Percentiles rank a stretch among this genome's conserved stretches.
These are phyloP conservation scores for Cheilosia scutellata DNA, from an alignment of 2,888 invertebrate species.

Conservation along the genomic window DNA sequence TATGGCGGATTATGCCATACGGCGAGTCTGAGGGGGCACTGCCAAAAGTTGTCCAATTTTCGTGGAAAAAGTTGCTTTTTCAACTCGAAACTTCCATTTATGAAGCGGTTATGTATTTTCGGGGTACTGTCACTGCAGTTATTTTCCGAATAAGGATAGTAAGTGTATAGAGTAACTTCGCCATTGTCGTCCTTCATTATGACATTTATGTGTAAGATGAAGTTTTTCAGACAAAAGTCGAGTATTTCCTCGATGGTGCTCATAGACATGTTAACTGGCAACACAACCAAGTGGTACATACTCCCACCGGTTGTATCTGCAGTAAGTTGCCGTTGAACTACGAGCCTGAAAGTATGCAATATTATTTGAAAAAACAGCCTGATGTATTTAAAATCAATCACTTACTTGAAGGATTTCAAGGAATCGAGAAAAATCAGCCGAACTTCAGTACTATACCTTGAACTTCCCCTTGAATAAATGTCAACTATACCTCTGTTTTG, in stretches of 20 bases:
- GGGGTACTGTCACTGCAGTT: background rate
- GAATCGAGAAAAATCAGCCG: background rate
- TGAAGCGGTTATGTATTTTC: background rate
- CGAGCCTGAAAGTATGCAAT: background rate
- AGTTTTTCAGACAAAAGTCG: background rate
- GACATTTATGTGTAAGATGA: background rate
- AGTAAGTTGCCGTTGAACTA: background rate
- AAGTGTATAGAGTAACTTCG: background rate
- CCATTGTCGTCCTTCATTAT: background rate
- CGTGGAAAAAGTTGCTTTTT: background rate
- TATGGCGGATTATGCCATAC: background rate
- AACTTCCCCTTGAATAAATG: background rate
- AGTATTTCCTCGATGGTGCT: background rate
- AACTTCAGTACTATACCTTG: background rate
- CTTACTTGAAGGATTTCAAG: background rate
- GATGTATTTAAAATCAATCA: background rate
- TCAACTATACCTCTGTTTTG: background rate
- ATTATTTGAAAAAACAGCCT: background rate
- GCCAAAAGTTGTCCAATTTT: background rate
- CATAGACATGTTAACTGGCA: background rate
- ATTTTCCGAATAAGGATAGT: background rate
- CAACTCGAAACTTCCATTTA: background rate
- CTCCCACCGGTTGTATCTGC: background rate
- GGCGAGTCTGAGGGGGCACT: background rate
- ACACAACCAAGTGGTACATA: background rate